phyloP scores from a whole-genome alignment of 1,140 invertebrate genomes.

The Steinernema khuongi region DNA sequence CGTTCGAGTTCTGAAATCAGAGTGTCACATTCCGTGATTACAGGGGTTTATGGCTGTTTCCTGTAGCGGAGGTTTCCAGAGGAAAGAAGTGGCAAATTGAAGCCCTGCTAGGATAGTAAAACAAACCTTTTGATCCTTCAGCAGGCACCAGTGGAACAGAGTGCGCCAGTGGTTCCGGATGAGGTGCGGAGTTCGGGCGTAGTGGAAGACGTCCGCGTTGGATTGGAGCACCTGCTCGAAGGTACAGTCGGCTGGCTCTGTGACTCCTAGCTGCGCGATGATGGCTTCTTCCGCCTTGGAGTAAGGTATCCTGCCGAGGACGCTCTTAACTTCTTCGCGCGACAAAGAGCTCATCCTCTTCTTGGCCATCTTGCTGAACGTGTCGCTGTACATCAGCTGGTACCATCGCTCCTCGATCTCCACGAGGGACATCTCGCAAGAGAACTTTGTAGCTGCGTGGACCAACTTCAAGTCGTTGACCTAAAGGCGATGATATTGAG shows the following conservation, averaged over 20 bases:
- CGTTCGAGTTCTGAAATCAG: neutral
- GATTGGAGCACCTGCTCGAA: slow-evolving; percentile 74
- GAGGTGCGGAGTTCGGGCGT: slow-evolving; percentile 61
- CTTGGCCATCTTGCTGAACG: slow-evolving; percentile 70
- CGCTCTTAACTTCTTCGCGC: slow-evolving; percentile 76
- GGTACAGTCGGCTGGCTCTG: slow-evolving; percentile 65
- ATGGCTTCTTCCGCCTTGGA: slow-evolving; percentile 60
- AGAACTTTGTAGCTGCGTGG: slow-evolving; percentile 87
- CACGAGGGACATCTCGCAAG: slow-evolving; percentile 83
- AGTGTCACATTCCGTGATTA: neutral
- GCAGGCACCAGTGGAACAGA: neutral
- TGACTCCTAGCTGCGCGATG: slow-evolving; percentile 56
- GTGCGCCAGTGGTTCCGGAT: slow-evolving; percentile 27
- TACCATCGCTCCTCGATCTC: slow-evolving; percentile 94
- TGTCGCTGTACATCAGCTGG: slow-evolving; percentile 82
- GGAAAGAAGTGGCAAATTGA: no score
- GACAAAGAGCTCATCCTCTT: slow-evolving; percentile 86
- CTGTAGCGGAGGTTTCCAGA: no score
- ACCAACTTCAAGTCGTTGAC: slow-evolving; percentile 80
- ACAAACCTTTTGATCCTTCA: neutral
- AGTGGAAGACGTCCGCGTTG: slow-evolving; percentile 70
- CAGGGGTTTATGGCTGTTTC: no score
- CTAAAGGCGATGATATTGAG: slow-evolving; percentile 60
- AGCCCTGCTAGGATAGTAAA: no score
- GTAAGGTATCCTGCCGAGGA: slow-evolving; percentile 71